Conservation (phyloP, 2,113 vertebrate genomes). For the Bubo blakistoni region DNA sequence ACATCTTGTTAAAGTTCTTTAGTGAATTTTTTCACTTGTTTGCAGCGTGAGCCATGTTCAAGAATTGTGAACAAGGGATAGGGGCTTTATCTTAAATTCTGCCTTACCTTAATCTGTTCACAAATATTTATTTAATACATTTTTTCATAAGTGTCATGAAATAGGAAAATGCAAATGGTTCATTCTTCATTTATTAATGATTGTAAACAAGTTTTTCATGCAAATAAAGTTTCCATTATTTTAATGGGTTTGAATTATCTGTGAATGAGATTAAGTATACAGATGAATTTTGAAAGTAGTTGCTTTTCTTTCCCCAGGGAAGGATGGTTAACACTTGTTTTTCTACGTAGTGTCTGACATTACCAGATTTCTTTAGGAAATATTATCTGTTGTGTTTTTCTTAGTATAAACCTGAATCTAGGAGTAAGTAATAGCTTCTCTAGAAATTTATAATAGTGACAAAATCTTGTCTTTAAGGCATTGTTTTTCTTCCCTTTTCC, state of each 20-base stretch:
- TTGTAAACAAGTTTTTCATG: slow-evolving; percentile 84
- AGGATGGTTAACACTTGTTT: not conserved
- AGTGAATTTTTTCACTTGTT: slow-evolving; percentile 71
- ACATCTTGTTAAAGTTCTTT: slow-evolving; percentile 53
- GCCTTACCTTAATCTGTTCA: slow-evolving; percentile 81
- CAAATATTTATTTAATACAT: slow-evolving; percentile 81
- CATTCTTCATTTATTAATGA: slow-evolving; percentile 79
- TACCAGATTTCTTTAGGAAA: too few relatives aligned
- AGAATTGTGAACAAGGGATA: slow-evolving; percentile 61
- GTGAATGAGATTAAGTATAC: not conserved
- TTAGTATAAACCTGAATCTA: not conserved
- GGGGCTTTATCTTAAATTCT: slow-evolving; percentile 74
- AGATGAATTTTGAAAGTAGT: not conserved
- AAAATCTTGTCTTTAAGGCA: not conserved
- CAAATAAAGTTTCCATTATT: slow-evolving; percentile 84
- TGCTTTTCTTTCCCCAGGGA: not conserved
- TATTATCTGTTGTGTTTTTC: not conserved
- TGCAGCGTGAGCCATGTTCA: slow-evolving; percentile 70
- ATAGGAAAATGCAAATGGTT: slow-evolving; percentile 74
- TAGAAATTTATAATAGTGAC: not conserved
- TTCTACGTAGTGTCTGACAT: too few relatives aligned
- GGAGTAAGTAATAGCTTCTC: not conserved
- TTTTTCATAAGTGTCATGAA: slow-evolving; percentile 74
- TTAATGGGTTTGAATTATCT: slow-evolving; percentile 51
- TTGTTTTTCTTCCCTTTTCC: not conserved